These are phyloP conservation scores for Aulostomus chinensis DNA, from an alignment of 2,797 vertebrate genomes.

Conservation along the genomic window DNA sequence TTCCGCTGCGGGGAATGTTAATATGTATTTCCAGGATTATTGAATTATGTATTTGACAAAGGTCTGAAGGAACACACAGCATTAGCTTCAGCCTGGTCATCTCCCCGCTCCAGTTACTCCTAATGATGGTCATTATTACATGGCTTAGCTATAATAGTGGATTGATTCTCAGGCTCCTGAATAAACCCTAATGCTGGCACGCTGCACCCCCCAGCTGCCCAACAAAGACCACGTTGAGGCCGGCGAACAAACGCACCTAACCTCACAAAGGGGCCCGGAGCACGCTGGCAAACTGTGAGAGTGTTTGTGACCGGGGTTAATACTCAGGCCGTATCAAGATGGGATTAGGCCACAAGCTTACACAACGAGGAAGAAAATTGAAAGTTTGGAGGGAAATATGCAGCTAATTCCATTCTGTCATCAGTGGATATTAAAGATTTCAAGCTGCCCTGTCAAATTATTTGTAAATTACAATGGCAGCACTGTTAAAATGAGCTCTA, in stretches of 20 bases:
- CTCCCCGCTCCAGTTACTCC: constrained; percentile 83
- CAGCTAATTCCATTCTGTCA: constrained; percentile 98
- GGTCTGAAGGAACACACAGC: constrained; percentile 72
- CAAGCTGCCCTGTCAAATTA: constrained; percentile 79
- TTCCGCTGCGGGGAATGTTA: constrained; percentile 65
- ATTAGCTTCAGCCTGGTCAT: constrained; percentile 78
- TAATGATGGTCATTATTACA: constrained; percentile 95
- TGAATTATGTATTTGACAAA: constrained; percentile 89
- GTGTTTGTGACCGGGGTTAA: constrained; percentile 70
- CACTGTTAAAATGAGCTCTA: constrained; percentile 86
- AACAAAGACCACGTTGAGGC: constrained; percentile 81
- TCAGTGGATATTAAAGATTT: constrained; percentile 97
- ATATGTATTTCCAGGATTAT: constrained; percentile 92
- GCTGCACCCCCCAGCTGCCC: constrained; percentile 38
- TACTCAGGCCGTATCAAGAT: constrained; percentile 79
- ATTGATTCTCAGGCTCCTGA: constrained; percentile 85
- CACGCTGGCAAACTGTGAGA: constrained; percentile 61
- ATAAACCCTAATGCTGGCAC: constrained; percentile 79
- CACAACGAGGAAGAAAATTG: constrained; percentile 81
- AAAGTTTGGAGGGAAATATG: constrained; percentile 85
- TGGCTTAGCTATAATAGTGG: constrained; percentile 90
- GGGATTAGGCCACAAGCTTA: constrained; percentile 87
- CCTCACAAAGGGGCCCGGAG: constrained; percentile 22
- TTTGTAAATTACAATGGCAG: constrained; percentile 88
- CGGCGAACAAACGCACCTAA: constrained; percentile 51